A percentile compares a stretch with the other conserved stretches of the same genome.
Conservation (phyloP, 2,797 vertebrate species). For the Pampus argenteus region DNA sequence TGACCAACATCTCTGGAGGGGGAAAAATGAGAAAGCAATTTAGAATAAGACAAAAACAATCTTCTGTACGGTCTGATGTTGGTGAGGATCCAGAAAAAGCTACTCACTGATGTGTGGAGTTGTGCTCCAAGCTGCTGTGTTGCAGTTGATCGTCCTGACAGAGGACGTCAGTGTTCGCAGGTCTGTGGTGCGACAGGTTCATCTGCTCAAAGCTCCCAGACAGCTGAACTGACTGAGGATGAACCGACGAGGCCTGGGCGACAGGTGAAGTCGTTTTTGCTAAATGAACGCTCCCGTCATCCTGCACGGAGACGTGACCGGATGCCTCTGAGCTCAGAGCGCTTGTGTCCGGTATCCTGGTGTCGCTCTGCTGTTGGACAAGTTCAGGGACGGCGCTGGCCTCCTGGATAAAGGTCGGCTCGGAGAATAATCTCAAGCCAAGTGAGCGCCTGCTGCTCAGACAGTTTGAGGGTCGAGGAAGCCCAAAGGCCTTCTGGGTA, state of each 20-base stretch:
- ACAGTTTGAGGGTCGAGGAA: background rate
- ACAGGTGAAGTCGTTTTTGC: rapidly evolving
- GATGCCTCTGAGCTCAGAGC: background rate
- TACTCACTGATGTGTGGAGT: constrained; percentile 56
- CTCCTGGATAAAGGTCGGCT: constrained; percentile 29
- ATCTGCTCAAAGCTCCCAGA: background rate
- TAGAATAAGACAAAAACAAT: background rate
- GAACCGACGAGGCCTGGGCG: background rate
- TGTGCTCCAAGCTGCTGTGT: constrained; percentile 1
- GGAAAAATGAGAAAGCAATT: background rate
- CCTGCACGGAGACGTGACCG: constrained; percentile 4
- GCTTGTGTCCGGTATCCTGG: rapidly evolving
- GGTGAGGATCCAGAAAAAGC: no score
- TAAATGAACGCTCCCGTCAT: background rate
- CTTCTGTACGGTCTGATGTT: no score
- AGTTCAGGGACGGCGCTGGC: background rate
- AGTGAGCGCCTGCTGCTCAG: constrained; percentile 46
- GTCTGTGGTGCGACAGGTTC: constrained; percentile 6
- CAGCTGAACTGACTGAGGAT: constrained; percentile 2
- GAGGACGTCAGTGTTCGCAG: background rate
- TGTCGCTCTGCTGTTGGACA: background rate
- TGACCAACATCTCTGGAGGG: constrained; percentile 36
- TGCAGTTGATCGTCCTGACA: background rate
- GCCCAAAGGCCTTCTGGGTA: constrained; percentile 34
- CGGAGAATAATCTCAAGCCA: constrained; percentile 4